Evolutionary conservation across 2,797 vertebrate species (phyloP), one percentile per base, ranked within the genome.

Genomic region (Enteromius afrohamiltoni): DNA sequence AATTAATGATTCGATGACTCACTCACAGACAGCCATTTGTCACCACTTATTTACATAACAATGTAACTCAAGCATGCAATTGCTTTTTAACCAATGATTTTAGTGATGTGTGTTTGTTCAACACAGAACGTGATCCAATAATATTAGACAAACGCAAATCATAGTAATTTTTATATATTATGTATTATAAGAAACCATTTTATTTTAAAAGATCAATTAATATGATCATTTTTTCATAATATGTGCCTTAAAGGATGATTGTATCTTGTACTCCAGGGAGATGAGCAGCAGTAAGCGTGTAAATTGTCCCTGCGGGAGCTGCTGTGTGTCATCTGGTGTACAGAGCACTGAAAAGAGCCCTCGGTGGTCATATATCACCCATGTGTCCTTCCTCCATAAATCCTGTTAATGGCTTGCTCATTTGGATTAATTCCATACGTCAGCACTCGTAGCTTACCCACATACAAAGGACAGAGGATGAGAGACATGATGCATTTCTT

Each of bases 301-400:
- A 62, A 16, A 60, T n/a, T 70, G 34, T 51, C 49, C 34, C 3
- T 2, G 4, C 5, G 53, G 17, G 51, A 60, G 5, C 11, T 11
- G 53, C 4, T 34, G 8, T n/a, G 14, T 74, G 42, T 21, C 73
- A 67, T 45, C 45, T 75, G 64, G 21, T 45, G 79, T 71, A 80
- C 4, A 64, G 7, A 26, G 64, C 0, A 17, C 80, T 83, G 86
- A 87, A 85, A 83, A 87, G 83, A 55, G 69, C 19, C 26, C 47
- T 3, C 21, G 49, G 21, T 19, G n/a, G n/a, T 85, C 70, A 87
- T 85, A 37, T 77, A 80, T 78, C 26, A 21, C 58, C 47, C 14
- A 1, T 76, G 19, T 79, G 3, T 42, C 60, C 58, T 76, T 42
- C 73, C 40, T 62, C 76, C 34, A 42, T 79, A 55, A 75, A 80